Base-by-base conservation (phyloP, 1,140 invertebrate species). In the Leptopilina clavipes region DNA sequence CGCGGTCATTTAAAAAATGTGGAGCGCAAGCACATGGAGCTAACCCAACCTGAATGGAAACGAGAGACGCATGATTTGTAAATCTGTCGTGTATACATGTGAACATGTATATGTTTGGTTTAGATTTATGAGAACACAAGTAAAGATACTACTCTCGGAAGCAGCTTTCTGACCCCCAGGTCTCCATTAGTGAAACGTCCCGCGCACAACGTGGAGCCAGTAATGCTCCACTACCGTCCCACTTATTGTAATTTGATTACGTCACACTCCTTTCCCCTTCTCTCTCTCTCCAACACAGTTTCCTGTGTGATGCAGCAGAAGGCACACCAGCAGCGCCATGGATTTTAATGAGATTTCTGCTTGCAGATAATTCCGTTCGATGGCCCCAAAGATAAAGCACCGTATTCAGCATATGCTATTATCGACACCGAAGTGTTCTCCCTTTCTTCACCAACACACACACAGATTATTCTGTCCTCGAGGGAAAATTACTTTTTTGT, bases 301-400 rank as follows among this genome's bases (percentile, higher is more conserved):
- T n/a, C 25, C 43, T 17, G 37, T 9, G 37, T 40, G 37, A 71
- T 70, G 75, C 48, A 17, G 56, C 54, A 48, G 18, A 5, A 31
- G 25, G 25, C 25, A 5, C 25, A 31, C 25, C 44, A 25, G n/a
- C 31, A 70, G 43, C 77, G 31, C 40, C 71, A 75, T 80, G 65
- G 76, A 82, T 84, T 85, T 84, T 85, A 85, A 84, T 83, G 83
- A 84, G 82, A 85, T 83, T 84, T 80, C 82, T 82, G 77, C 70
- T 45, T 77, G 73, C 65, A 65, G 82, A 79, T 82, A 84, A 85
- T 84, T 79, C 74, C 56, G 52, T 74, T 37, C 73, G 80, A 82
- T 77, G 73, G 76, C 59, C 19, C 25, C 22, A 65, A 65, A 65
- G 59, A 65, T 65, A 65, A 65, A 65, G 59, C 59, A 31, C 22